Percentiles rank a stretch among this genome's conserved stretches.
Conservation (phyloP, 1,140 invertebrate species). For the Lordiphosa mommai region DNA sequence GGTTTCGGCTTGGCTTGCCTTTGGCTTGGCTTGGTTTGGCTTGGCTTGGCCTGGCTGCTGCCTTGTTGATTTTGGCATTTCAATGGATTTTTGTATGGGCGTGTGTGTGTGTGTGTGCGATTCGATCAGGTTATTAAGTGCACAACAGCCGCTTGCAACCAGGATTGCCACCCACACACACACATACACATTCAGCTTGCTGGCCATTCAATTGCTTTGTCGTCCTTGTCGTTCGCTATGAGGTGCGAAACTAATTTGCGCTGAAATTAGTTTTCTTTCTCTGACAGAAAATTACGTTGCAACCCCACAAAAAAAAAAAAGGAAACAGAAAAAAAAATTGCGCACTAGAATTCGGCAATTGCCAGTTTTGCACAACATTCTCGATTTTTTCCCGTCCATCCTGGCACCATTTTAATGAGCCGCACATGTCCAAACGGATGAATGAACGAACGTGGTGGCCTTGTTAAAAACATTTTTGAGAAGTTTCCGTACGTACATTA, state of each 20-base stretch:
- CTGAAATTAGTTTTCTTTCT: conserved; percentile 76
- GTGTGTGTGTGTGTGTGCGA: conserved; percentile 53
- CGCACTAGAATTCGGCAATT: conserved; percentile 14
- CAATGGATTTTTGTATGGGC: conserved; percentile 55
- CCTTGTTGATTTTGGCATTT: conserved; percentile 75
- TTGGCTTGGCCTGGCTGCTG: conserved; percentile 17
- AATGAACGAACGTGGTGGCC: conserved; percentile 13
- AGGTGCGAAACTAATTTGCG: conserved; percentile 76
- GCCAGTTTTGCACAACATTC: conserved; percentile 36
- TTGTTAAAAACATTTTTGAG: conserved; percentile 38
- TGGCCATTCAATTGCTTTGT: conserved; percentile 60
- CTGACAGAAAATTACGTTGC: conserved; percentile 50
- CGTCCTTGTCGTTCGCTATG: conserved; percentile 43
- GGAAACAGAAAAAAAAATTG: background rate
- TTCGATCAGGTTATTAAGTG: conserved; percentile 76
- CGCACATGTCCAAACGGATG: conserved; percentile 54
- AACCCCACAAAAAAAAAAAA: conserved; percentile 29
- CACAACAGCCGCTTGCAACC: conserved; percentile 30
- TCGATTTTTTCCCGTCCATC: conserved; percentile 13
- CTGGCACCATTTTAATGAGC: conserved; percentile 60
- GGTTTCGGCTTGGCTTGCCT: background rate
- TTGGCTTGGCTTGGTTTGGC: conserved; percentile 1
- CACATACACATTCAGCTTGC: conserved; percentile 32
- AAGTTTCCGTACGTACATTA: conserved; percentile 30
- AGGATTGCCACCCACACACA: background rate